Conservation (phyloP, 2,113 vertebrate species). For the Onychostruthus taczanowskii region DNA sequence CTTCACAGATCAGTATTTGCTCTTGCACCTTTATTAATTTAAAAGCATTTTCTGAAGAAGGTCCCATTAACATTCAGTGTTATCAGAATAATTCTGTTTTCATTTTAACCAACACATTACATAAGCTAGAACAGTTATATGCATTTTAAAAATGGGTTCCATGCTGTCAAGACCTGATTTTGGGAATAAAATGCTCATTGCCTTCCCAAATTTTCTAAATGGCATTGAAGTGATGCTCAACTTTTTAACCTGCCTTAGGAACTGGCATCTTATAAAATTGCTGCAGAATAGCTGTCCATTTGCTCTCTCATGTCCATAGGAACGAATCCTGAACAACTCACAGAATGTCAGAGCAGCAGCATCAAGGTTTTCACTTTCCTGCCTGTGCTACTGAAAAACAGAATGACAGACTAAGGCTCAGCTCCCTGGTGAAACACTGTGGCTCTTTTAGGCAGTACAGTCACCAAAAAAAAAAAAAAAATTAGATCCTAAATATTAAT, state of each 20-base stretch:
- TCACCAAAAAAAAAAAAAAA: neutral
- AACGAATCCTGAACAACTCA: neutral
- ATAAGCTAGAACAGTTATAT: neutral
- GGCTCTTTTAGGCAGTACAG: neutral
- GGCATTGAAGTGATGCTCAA: neutral
- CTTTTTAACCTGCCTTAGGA: neutral
- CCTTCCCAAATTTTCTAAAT: neutral
- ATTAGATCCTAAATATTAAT: neutral
- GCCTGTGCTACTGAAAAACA: neutral
- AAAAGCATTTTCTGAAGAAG: neutral
- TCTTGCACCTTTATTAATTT: neutral
- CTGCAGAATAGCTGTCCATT: neutral
- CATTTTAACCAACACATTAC: neutral
- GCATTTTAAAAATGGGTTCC: neutral
- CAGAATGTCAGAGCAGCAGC: neutral
- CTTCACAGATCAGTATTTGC: neutral
- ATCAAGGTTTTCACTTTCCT: neutral
- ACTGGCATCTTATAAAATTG: neutral
- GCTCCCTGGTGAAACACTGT: neutral
- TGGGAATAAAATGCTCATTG: neutral
- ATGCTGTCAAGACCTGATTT: neutral
- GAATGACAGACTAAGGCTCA: neutral
- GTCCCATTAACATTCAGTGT: neutral
- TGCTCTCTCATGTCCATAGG: neutral
- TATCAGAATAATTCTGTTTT: neutral